Conservation (phyloP, 2,113 vertebrate genomes). For the Oreotrochilus melanogaster region DNA sequence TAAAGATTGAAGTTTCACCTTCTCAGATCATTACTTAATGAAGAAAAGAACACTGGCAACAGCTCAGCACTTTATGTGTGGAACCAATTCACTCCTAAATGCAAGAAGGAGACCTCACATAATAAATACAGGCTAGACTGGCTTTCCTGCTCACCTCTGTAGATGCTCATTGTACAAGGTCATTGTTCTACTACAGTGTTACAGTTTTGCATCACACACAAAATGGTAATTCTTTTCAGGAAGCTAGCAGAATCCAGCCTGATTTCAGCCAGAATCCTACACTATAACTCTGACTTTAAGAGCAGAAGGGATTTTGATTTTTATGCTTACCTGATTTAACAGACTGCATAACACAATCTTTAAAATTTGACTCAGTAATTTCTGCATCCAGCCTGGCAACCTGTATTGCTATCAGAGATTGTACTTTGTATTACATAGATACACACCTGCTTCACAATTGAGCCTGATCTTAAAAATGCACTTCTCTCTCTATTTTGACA, state of each 20-base stretch:
- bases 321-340: background rate
- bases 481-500: background rate
- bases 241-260: background rate
- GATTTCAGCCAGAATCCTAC: background rate
- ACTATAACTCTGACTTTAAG: background rate
- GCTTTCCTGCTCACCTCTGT: background rate
- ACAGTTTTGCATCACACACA: background rate
- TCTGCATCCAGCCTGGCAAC: background rate
- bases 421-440: background rate
- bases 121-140: background rate
- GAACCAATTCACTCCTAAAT: conserved; percentile 26
- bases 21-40: background rate
- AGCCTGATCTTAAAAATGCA: background rate
- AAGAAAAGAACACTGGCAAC: background rate
- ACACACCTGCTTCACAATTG: background rate
- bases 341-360: background rate
- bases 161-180: background rate
- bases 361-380: background rate
- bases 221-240: background rate
- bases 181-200: background rate
- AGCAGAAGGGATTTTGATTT: background rate
- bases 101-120: background rate
- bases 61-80: background rate
- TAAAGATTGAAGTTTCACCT: conserved; percentile 18
- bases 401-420: background rate